Base-by-base conservation (phyloP, 1,140 invertebrate species). In the Bombus pyrosoma region DNA sequence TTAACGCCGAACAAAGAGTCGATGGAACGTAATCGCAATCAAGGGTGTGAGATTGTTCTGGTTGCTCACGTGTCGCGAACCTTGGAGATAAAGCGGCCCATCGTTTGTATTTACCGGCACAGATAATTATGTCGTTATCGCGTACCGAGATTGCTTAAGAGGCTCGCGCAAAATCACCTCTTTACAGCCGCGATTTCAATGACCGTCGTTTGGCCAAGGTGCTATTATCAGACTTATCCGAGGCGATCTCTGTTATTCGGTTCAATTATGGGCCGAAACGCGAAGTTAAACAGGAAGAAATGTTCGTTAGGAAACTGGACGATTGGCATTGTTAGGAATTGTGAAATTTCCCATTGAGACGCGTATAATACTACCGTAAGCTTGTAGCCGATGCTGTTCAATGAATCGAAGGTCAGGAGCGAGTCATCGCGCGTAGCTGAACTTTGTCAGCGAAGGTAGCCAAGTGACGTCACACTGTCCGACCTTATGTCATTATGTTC, bases 61-160 rank as follows among this genome's bases (percentile, higher is more conserved):
- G 9, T 72, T 80, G 57, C 74, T 68, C 37, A 59, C 39, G 8
- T 39, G 41, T 69, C 68, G 66, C 75, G n/a, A 86, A 84, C 57
- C 57, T 83, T 62, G 53, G 39, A 69, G 74, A 89, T 88, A 88
- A 86, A 62, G 8, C 3, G 64, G 18, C 22, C 22, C 39, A 62
- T 53, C 37, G 34, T 68, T 71, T 64, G 28, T 73, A 66, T 90
- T 87, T 90, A 84, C 68, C 43, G 79, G 81, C 8, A 78, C 22
- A 41, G 87, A 89, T 89, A 89, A 89, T 86, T 86, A 81, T 72
- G n/a, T 77, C 71, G 74, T 89, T 84, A 87, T 89, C 79, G 53
- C 39, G 80, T 25, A 25, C n/a, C 4, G 76, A 75, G 82, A 84
- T 84, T 84, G 82, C 59, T 32, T 37, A 53, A 84, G 41, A 32